Percentiles rank a stretch among this genome's conserved stretches.
Evolutionary conservation across 2,113 vertebrate species (phyloP).

Genomic region (Heterotilapia buettikoferi): DNA sequence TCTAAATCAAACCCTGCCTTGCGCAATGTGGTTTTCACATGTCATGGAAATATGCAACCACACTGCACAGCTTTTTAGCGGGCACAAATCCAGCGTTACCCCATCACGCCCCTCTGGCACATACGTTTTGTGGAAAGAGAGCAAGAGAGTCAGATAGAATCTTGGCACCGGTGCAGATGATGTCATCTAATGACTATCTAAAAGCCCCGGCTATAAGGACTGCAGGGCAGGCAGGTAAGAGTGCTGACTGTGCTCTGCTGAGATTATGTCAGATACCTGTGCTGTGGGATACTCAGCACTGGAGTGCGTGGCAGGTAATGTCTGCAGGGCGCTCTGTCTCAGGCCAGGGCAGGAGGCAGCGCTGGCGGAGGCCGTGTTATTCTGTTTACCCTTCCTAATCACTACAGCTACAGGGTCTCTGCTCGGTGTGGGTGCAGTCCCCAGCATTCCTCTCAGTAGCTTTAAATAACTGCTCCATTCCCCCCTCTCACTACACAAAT

Average conservation of each 20-base stretch:
- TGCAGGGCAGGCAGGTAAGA: conserved; percentile 29
- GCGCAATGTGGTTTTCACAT: conserved; percentile 23
- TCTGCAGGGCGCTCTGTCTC: background rate
- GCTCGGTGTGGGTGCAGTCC: conserved; percentile 39
- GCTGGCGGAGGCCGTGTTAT: conserved; percentile 38
- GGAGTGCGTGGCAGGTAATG: conserved; percentile 7
- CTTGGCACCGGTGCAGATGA: conserved; percentile 40
- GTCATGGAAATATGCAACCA: conserved; percentile 29
- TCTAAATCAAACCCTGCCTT: conserved; percentile 9
- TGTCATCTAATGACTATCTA: conserved; percentile 64
- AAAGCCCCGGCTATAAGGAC: background rate
- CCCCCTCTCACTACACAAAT: conserved; percentile 49
- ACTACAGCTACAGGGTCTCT: conserved; percentile 48
- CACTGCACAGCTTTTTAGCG: background rate
- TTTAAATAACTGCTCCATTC: conserved; percentile 67
- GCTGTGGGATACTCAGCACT: background rate
- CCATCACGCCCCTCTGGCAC: conserved; percentile 27
- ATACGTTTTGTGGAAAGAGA: conserved; percentile 24
- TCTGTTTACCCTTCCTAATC: conserved; percentile 67
- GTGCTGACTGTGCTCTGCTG: conserved; percentile 44
- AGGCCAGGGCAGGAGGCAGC: background rate
- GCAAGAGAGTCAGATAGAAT: conserved; percentile 35
- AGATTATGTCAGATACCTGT: conserved; percentile 54
- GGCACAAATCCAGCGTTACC: conserved; percentile 23
- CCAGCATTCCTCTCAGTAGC: conserved; percentile 58